Conservation (phyloP, 2,888 invertebrate genomes). For the Quadroppia sp. region DNA sequence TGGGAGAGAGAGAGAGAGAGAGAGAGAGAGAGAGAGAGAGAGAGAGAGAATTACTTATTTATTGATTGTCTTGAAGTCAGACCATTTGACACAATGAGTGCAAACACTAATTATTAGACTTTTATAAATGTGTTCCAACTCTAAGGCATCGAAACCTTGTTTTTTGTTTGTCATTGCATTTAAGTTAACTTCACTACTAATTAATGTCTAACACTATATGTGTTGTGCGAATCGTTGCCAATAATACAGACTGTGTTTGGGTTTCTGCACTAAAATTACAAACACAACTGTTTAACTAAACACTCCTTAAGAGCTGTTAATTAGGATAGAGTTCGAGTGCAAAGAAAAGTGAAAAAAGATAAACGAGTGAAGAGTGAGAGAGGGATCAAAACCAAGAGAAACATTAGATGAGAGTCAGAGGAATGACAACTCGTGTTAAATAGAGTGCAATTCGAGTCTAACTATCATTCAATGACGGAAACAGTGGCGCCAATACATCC, state of each 20-base stretch:
- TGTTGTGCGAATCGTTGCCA: slow-evolving; percentile 20
- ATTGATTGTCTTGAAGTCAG: background rate
- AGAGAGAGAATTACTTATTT: background rate
- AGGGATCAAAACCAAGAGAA: background rate
- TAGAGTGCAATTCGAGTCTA: slow-evolving; percentile 26
- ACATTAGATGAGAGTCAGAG: background rate
- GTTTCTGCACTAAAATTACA: slow-evolving; percentile 29
- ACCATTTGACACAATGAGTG: slow-evolving; percentile 25
- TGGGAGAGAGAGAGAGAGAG: too few relatives aligned
- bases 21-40: too few relatives aligned
- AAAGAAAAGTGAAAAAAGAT: background rate
- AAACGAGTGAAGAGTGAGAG: background rate
- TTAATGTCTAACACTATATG: slow-evolving; percentile 18
- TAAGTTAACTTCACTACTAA: slow-evolving; percentile 21
- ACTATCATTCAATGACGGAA: slow-evolving; percentile 25
- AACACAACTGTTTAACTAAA: slow-evolving; percentile 15
- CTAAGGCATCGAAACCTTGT: slow-evolving; percentile 16
- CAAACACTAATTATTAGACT: slow-evolving; percentile 9
- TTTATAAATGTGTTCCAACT: slow-evolving; percentile 12
- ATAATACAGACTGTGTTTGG: slow-evolving; percentile 8
- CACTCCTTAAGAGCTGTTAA: slow-evolving; percentile 30
- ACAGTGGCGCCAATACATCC: slow-evolving; percentile 6
- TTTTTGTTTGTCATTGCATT: slow-evolving; percentile 28
- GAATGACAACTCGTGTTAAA: slow-evolving; percentile 30
- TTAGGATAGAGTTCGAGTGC: slow-evolving; percentile 11